These are phyloP conservation scores for Parasteatoda lunata DNA, from an alignment of 2,888 invertebrate genomes.

Conservation along the genomic window DNA sequence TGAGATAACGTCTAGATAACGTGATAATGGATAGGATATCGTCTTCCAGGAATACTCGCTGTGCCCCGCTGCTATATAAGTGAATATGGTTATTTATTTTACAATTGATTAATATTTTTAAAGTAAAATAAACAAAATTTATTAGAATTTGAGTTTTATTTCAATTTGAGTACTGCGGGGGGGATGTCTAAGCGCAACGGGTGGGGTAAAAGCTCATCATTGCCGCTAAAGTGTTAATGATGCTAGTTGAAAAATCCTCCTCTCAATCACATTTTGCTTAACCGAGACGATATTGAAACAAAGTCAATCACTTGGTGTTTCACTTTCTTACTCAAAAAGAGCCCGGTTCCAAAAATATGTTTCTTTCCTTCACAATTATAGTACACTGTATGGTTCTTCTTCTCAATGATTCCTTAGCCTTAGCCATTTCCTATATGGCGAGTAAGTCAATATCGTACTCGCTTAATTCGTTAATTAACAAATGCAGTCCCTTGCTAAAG, in stretches of 20 bases:
- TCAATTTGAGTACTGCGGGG: too few species aligned
- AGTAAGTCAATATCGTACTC: not conserved
- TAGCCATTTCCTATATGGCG: not conserved
- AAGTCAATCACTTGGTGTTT: not conserved
- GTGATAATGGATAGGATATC: too few species aligned
- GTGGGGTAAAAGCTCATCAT: not conserved
- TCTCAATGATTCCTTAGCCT: not conserved
- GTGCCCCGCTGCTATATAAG: too few species aligned
- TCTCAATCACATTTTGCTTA: not conserved
- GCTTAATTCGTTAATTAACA: not conserved
- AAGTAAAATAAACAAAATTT: too few species aligned
- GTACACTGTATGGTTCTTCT: conserved; percentile 2
- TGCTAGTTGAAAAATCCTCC: conserved; percentile 2
- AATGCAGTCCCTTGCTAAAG: not conserved
- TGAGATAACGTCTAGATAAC: too few species aligned
- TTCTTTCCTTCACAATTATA: conserved; percentile 14
- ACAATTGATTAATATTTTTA: too few species aligned
- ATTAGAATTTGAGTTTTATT: too few species aligned
- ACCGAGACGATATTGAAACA: not conserved
- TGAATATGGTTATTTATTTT: too few species aligned
- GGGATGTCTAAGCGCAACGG: too few species aligned
- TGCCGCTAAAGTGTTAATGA: not conserved
- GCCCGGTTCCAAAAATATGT: conserved; percentile 3
- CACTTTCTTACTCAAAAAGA: not conserved
- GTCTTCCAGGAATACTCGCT: too few species aligned